A percentile compares a stretch with the other conserved stretches of the same genome.
These are phyloP conservation scores for Ennomos fuscantarius DNA, from an alignment of 2,888 invertebrate species.

Conservation along the genomic window DNA sequence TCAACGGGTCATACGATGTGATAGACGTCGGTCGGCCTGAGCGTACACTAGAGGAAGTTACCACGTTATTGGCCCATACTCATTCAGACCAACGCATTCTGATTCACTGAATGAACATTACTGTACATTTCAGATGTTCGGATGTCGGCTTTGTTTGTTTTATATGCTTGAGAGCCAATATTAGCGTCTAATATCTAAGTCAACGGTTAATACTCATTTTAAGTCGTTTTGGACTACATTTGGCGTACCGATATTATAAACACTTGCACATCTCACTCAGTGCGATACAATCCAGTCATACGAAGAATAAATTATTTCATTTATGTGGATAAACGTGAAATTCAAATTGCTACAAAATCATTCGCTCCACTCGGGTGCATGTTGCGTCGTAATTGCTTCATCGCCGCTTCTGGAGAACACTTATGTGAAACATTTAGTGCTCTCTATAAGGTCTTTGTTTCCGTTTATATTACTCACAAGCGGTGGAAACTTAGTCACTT, in stretches of 20 bases:
- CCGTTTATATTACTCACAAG: constrained; percentile 13
- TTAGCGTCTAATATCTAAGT: constrained; percentile 22
- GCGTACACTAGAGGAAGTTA: constrained; percentile 68
- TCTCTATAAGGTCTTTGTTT: constrained; percentile 39
- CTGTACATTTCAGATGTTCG: constrained; percentile 62
- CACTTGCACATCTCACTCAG: constrained; percentile 21
- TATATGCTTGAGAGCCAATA: constrained; percentile 46
- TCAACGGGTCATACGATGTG: constrained; percentile 78
- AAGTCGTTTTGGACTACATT: constrained; percentile 10
- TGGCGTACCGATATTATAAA: constrained; percentile 11
- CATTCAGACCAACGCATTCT: constrained; percentile 67
- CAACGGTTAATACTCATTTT: constrained; percentile 20
- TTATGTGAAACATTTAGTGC: constrained; percentile 45
- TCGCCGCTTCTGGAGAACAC: constrained; percentile 56
- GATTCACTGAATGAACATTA: constrained; percentile 69
- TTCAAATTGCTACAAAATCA: constrained; percentile 57
- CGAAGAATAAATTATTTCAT: constrained; percentile 41
- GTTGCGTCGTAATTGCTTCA: constrained; percentile 68
- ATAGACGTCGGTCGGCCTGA: constrained; percentile 70
- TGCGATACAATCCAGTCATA: constrained; percentile 18
- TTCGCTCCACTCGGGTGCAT: constrained; percentile 52
- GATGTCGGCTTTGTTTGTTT: constrained; percentile 64
- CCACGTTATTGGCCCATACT: constrained; percentile 70
- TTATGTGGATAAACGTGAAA: constrained; percentile 55
- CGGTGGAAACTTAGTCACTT: constrained; percentile 23